Percentiles rank a stretch among this genome's conserved stretches.
phyloP scores from a whole-genome alignment of 92 coral and sea anemone species.

The Galaxea fascicularis region DNA sequence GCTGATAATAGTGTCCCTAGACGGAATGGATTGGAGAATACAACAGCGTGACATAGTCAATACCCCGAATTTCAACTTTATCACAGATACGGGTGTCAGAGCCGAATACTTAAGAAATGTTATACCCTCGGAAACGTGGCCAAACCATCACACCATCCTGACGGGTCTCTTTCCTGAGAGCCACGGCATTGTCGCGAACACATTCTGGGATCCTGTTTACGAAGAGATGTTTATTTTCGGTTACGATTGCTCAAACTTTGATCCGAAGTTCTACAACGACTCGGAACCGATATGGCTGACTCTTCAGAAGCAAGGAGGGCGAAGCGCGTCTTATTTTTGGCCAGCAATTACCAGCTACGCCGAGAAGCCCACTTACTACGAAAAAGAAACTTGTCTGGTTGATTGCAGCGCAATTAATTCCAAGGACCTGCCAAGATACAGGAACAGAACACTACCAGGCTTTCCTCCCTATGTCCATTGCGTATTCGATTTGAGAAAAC shows the following conservation, averaged over 20 bases:
- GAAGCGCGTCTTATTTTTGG: conserved; percentile 88
- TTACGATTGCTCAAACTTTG: conserved; percentile 79
- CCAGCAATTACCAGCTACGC: conserved; percentile 81
- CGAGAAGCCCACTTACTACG: conserved; percentile 75
- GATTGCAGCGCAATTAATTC: conserved; percentile 65
- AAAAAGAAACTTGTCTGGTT: conserved; percentile 53
- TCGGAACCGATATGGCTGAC: conserved; percentile 94
- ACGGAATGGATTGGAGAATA: conserved; percentile 88
- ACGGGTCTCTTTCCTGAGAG: conserved; percentile 93
- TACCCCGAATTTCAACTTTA: conserved; percentile 73
- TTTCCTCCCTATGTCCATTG: conserved; percentile 80
- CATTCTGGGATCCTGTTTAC: conserved; percentile 89
- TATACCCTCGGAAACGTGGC: conserved; percentile 84
- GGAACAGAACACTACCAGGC: conserved; percentile 66
- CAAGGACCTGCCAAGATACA: conserved; percentile 44
- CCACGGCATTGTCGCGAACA: conserved; percentile 92
- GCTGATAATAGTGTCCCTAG: conserved; percentile 80
- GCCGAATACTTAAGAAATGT: conserved; percentile 77
- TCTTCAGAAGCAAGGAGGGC: conserved; percentile 81
- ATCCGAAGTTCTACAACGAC: conserved; percentile 85
- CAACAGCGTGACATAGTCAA: conserved; percentile 45
- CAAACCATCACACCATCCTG: conserved; percentile 75
- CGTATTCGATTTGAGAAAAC: conserved; percentile 51
- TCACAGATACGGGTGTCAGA: conserved; percentile 78
- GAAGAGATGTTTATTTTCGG: conserved; percentile 73